Conservation (phyloP, 1,140 invertebrate species). For the Drosophila pectinifera region DNA sequence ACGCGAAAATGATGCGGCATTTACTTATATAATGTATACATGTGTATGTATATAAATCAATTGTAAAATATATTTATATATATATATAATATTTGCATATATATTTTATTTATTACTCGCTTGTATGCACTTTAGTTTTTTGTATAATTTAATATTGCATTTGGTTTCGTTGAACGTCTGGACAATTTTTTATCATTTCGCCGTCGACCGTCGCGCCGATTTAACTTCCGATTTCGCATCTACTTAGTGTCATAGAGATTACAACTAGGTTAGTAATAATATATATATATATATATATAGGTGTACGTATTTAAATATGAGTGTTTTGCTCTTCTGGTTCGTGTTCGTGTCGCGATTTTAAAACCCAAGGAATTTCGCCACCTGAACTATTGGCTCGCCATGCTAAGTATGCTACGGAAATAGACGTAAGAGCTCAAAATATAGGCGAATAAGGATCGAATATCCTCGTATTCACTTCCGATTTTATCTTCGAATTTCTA, state of each 20-base stretch:
- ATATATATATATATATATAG: constrained; percentile 2
- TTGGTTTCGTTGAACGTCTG: constrained; percentile 82
- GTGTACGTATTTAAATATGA: constrained; percentile 45
- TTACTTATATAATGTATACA: constrained; percentile 72
- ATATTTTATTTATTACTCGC: constrained; percentile 22
- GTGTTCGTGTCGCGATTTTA: constrained; percentile 46
- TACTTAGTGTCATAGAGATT: constrained; percentile 55
- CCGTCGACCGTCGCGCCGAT: constrained; percentile 20
- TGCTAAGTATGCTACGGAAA: constrained; percentile 45
- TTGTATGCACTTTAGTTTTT: constrained; percentile 47
- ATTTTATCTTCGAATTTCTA: constrained; percentile 5
- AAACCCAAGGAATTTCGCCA: constrained; percentile 27
- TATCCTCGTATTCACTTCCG: constrained; percentile 26
- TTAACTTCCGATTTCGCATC: constrained; percentile 36
- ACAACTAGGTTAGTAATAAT: constrained; percentile 33
- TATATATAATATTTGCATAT: constrained; percentile 14
- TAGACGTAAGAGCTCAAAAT: constrained; percentile 17
- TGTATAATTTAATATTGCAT: constrained; percentile 83
- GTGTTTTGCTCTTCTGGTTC: constrained; percentile 29
- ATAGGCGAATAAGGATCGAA: constrained; percentile 36
- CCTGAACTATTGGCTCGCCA: constrained; percentile 13
- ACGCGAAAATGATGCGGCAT: constrained; percentile 72
- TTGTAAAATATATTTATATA: constrained; percentile 72
- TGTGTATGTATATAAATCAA: constrained; percentile 44
- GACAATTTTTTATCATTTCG: constrained; percentile 66